Base-by-base conservation (phyloP, 2,888 invertebrate species). In the Caenorhabditis sulstoni region DNA sequence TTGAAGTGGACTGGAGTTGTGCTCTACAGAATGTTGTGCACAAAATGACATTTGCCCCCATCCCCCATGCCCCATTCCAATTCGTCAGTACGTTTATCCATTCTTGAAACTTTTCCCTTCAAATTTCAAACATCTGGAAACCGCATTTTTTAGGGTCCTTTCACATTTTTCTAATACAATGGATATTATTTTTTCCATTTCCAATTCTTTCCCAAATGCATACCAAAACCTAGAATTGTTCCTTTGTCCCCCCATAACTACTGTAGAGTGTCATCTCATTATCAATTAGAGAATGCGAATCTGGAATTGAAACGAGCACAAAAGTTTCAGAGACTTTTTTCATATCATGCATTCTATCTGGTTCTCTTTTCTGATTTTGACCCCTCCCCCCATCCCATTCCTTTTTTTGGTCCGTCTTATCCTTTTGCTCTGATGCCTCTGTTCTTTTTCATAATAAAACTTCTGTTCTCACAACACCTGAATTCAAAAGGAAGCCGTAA, bases 291-390 rank as follows among this genome's bases (percentile, higher is more conserved):
- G 18, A 37, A 20, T 22, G 45, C 47, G 47, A 47, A 14, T 55
- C 55, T 57, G 45, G 47, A 67, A 67, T 47, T 47, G 20, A 49
- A 41, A 39, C 4, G 35, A 18, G 3, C 22, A 23, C n/a, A 62
- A 39, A 71, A 71, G 71, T 71, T 71, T 71, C 64, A n/a, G n/a
- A n/a, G n/a, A 50, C 41, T 57, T 76, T 62, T 64, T 76, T 76
- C 75, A 76, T 76, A 76, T 76, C 75, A 76, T 68, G 55, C 62
- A 76, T 67, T 68, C 55, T 76, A 62, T 67, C 75, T 76, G 75
- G 75, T 76, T 76, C 53, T 67, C 47, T 39, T 67, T 29, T 61
- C 22, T 29, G 37, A 45, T 37, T 71, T 52, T 47, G 14, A 16
- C 14, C 35, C 41, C 23, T 44, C 35, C 37, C 18, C 52, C 14